Percentiles rank a stretch among this genome's conserved stretches.
Conservation (phyloP, 2,797 vertebrate species). For the Xiphorhynchus erythropygius region DNA sequence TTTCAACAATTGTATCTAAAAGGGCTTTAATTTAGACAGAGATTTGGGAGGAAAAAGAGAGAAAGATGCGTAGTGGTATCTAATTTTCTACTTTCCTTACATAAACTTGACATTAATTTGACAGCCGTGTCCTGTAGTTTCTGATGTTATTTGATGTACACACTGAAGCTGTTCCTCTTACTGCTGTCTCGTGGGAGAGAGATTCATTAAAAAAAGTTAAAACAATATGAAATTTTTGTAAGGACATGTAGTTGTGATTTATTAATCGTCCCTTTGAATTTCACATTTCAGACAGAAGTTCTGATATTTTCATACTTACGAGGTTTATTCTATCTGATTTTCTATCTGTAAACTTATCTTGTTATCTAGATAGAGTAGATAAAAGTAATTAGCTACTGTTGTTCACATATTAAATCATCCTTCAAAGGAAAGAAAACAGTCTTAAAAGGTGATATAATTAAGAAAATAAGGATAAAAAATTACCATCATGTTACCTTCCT, state of each 20-base stretch:
- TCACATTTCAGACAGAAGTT: not conserved
- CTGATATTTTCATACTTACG: not conserved
- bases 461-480: not conserved
- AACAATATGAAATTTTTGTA: not conserved
- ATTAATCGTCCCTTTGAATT: not conserved
- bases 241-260: not conserved
- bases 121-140: not conserved
- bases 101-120: not conserved
- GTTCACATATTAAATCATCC: not conserved
- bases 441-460: not conserved
- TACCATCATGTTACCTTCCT: not conserved
- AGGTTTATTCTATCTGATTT: not conserved
- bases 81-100: not conserved
- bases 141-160: not conserved
- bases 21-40: not conserved
- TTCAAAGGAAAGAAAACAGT: not conserved
- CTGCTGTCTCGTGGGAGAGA: not conserved
- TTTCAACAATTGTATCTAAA: not conserved
- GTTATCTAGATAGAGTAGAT: not conserved
- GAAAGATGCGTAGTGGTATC: not conserved
- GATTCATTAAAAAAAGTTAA: not conserved
- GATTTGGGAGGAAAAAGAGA: not conserved
- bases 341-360: not conserved
- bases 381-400: not conserved
- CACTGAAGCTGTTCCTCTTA: not conserved